These are phyloP conservation scores for Agelas oroides DNA, from an alignment of 37 sponge, comb jelly and placozoan genomes.

Conservation along the genomic window DNA sequence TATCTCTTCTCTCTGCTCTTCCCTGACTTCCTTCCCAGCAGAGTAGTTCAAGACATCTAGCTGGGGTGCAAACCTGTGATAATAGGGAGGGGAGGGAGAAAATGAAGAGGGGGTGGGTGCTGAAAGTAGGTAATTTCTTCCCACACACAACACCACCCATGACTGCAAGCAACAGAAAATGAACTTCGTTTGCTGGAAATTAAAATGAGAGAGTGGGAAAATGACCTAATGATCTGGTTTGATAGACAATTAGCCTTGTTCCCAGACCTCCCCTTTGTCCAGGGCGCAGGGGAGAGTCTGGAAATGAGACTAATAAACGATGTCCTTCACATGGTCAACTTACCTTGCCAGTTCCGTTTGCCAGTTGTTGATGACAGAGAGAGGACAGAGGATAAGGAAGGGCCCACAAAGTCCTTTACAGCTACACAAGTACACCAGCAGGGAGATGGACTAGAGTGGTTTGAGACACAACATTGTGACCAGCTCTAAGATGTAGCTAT, in stretches of 20 bases:
- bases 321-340: background rate
- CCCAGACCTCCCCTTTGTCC: no score
- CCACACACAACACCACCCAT: no score
- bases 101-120: background rate
- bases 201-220: no score
- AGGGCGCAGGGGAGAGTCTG: no score
- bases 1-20: conserved; percentile 28
- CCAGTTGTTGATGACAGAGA: conserved; percentile 79
- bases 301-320: no score
- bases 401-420: conserved; percentile 4
- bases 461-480: background rate
- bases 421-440: conserved; percentile 58
- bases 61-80: conserved; percentile 46
- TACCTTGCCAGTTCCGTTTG: conserved; percentile 64
- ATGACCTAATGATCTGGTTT: no score
- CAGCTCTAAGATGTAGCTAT: no score
- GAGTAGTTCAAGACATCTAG: conserved; percentile 55
- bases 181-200: no score
- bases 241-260: no score
- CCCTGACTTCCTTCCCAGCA: conserved; percentile 60
- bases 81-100: background rate
- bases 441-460: conserved; percentile 56
- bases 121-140: no score
- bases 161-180: no score
- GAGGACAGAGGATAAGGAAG: conserved; percentile 75